Conservation (phyloP, 2,888 invertebrate species). For the Parasteatoda lunata region DNA sequence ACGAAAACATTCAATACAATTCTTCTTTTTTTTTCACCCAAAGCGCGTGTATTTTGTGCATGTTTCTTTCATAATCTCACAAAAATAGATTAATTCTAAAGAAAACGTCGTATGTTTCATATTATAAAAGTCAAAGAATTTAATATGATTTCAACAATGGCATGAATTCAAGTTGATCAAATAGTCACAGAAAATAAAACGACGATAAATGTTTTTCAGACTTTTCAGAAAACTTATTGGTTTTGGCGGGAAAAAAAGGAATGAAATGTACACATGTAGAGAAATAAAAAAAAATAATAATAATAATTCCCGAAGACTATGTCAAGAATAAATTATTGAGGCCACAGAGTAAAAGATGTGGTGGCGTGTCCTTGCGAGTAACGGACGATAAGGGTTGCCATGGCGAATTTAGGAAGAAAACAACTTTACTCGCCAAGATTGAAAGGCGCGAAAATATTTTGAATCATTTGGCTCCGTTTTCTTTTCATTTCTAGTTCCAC, state of each 20-base stretch:
- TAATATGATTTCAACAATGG: too few relatives aligned
- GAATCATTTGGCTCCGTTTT: neutral
- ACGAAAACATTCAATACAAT: too few relatives aligned
- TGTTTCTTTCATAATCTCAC: too few relatives aligned
- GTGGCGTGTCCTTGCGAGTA: neutral
- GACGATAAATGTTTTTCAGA: too few relatives aligned
- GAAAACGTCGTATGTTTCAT: too few relatives aligned
- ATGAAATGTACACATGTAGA: neutral
- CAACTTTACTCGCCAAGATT: neutral
- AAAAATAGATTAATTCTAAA: too few relatives aligned
- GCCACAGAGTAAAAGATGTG: neutral
- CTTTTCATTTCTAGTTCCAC: too few relatives aligned
- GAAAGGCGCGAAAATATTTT: neutral
- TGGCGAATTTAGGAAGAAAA: neutral
- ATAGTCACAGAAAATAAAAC: too few relatives aligned
- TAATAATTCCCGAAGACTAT: neutral
- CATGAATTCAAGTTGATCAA: too few relatives aligned
- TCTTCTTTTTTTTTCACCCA: too few relatives aligned
- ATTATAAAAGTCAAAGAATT: too few relatives aligned
- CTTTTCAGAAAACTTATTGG: neutral
- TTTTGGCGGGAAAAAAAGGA: conserved; percentile 3
- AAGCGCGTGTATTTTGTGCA: too few relatives aligned
- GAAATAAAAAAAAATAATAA: neutral
- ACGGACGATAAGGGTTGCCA: conserved; percentile 5
- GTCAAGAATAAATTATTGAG: conserved; percentile 3